Percentiles rank a stretch among this genome's conserved stretches.
phyloP scores from a whole-genome alignment of 2,113 vertebrate genomes.

The Chascanopsetta lugubris region DNA sequence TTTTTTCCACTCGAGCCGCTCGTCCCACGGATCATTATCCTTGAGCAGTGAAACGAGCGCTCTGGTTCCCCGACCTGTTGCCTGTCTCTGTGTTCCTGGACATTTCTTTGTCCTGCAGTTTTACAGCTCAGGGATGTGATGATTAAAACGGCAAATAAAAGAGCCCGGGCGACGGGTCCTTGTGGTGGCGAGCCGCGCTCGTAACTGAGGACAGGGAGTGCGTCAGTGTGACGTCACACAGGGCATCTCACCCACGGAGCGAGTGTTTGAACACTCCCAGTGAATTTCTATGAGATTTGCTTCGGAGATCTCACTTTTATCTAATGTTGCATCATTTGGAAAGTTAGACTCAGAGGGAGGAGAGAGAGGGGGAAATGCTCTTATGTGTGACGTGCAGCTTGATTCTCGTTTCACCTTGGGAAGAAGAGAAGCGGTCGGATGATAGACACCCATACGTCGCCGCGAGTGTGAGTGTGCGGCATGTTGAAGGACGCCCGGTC shows the following conservation, averaged over 20 bases:
- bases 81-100: neutral
- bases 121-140: neutral
- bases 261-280: no score
- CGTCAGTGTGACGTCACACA: neutral
- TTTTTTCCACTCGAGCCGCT: neutral
- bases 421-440: no score
- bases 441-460: neutral
- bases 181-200: neutral
- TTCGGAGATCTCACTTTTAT: no score
- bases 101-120: neutral
- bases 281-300: no score
- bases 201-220: neutral
- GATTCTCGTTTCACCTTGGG: slow-evolving; percentile 10
- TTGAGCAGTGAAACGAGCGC: neutral
- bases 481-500: neutral
- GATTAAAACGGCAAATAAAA: neutral
- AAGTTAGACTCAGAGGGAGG: no score
- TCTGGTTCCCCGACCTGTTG: neutral
- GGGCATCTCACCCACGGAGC: no score
- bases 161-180: neutral
- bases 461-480: neutral
- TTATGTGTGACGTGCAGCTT: neutral
- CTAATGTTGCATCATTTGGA: no score
- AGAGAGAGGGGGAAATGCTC: no score
- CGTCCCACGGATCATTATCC: neutral